These are phyloP conservation scores for Hapalemur alaotrensis DNA, from an alignment of 2,797 vertebrate species.

Conservation along the genomic window DNA sequence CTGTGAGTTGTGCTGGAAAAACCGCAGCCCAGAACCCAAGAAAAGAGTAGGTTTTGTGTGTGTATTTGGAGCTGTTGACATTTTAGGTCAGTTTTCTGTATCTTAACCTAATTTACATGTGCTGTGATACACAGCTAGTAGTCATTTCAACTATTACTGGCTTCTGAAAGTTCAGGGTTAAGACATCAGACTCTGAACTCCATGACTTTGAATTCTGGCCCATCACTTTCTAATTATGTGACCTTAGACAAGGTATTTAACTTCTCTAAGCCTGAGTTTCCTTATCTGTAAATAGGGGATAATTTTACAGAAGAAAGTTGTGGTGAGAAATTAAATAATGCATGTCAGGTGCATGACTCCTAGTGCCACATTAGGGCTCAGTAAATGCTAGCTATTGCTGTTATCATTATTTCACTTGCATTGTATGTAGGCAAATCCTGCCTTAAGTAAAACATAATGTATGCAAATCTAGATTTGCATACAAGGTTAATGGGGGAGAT, in stretches of 20 bases:
- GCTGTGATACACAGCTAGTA: background rate
- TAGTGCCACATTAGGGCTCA: background rate
- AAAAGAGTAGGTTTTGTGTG: background rate
- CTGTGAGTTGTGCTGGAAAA: background rate
- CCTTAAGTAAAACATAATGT: constrained; percentile 36
- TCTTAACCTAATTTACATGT: background rate
- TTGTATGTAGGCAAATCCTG: constrained; percentile 10
- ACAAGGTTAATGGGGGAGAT: background rate
- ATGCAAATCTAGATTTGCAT: constrained; percentile 36
- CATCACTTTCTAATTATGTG: background rate
- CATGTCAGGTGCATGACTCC: background rate
- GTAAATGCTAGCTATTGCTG: background rate
- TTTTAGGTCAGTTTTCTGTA: constrained; percentile 18
- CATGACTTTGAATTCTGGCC: background rate
- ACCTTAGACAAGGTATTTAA: constrained; percentile 8
- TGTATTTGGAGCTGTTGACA: background rate
- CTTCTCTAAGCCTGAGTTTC: background rate
- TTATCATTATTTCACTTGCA: constrained; percentile 22
- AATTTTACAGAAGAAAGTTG: constrained; percentile 31
- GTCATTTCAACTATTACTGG: background rate
- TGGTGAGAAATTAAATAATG: constrained; percentile 39
- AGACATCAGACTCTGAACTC: background rate
- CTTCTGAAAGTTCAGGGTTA: background rate
- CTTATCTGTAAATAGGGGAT: constrained; percentile 32
- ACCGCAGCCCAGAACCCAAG: background rate